A percentile compares a stretch with the other conserved stretches of the same genome.
Evolutionary conservation across 2,888 invertebrate species (phyloP).

Genomic region (Harmothoe impar): DNA sequence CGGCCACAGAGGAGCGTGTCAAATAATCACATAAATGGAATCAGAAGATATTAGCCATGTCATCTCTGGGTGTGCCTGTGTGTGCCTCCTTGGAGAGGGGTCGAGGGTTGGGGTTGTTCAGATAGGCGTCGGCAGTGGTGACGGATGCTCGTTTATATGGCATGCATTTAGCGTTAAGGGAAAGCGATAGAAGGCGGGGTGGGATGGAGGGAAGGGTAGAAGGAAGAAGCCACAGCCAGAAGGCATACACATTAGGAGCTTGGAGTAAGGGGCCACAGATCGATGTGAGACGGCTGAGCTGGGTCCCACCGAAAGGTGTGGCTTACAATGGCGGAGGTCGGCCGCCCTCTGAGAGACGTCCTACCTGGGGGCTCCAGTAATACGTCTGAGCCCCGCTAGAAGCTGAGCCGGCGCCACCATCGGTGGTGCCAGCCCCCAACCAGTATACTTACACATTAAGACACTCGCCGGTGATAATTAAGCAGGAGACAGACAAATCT

Average conservation of each 20-base stretch:
- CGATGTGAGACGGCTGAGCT: slow-evolving; percentile 36
- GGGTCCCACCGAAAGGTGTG: slow-evolving; percentile 34
- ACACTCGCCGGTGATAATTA: slow-evolving; percentile 30
- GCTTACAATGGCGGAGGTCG: slow-evolving; percentile 51
- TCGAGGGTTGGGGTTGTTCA: slow-evolving; percentile 7
- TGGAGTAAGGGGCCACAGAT: background rate
- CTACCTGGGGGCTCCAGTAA: slow-evolving; percentile 1
- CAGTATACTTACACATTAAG: slow-evolving; percentile 36
- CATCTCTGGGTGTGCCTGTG: background rate
- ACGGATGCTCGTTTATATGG: background rate
- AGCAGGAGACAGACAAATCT: slow-evolving; percentile 5
- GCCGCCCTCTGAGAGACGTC: background rate
- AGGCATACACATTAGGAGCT: slow-evolving; percentile 51
- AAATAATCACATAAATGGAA: slow-evolving; percentile 46
- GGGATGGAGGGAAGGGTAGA: background rate
- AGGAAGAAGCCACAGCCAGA: slow-evolving; percentile 1
- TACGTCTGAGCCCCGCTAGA: slow-evolving; percentile 28
- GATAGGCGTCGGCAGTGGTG: background rate
- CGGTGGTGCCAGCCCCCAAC: background rate
- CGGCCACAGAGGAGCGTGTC: slow-evolving; percentile 21
- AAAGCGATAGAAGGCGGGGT: background rate
- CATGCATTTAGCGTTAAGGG: background rate
- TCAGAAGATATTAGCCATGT: slow-evolving; percentile 33
- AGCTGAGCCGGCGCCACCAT: background rate
- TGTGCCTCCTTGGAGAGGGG: background rate